Evolutionary conservation across 1,140 invertebrate species (phyloP), one percentile per base, ranked within the genome.

Genomic region (Formica exsecta): DNA sequence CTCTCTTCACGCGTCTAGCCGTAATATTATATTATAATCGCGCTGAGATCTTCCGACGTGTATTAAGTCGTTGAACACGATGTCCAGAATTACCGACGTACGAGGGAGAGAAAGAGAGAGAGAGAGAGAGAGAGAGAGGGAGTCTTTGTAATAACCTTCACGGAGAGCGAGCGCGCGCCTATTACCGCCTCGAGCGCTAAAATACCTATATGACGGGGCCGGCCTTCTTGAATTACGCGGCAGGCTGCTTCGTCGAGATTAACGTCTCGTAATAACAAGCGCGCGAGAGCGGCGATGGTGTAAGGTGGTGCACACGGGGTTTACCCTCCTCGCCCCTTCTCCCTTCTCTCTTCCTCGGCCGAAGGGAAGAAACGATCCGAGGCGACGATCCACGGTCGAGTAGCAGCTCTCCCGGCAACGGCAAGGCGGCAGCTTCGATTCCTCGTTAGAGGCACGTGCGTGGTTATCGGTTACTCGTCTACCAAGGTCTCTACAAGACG

Each of bases 371-470:
- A 87, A 89, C 79, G 87, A 87, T 87, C 73, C 36, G 44, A 64
- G 41, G 71, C 62, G 73, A 64, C 62, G 75, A 71, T n/a, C 79
- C 59, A 36, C 36, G 38, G 61, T 48, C 61, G 41, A 65, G 38
- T 3, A 48, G 44, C 44, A 13, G 44, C 19, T 48, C 62, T 73
- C 54, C 38, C 59, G 44, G 4, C 62, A 48, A 54, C 70, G 48
- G 36, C 38, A 59, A 11, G 44, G 61, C 73, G 73, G 73, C 73
- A 61, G 79, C 83, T 91, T 84, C 85, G 85, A 89, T 92, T 91
- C 75, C 90, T 92, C 90, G 86, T 92, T 92, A 91, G 68, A 84
- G 88, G 90, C 91, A 92, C 91, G 92, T 91, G 92, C 90, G 88
- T 73, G 87, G 75, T 91, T 92, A 92, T 92, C 89, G 89, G 86